Conservation (phyloP, 2,797 vertebrate genomes). For the Pyrocephalus nanus region DNA sequence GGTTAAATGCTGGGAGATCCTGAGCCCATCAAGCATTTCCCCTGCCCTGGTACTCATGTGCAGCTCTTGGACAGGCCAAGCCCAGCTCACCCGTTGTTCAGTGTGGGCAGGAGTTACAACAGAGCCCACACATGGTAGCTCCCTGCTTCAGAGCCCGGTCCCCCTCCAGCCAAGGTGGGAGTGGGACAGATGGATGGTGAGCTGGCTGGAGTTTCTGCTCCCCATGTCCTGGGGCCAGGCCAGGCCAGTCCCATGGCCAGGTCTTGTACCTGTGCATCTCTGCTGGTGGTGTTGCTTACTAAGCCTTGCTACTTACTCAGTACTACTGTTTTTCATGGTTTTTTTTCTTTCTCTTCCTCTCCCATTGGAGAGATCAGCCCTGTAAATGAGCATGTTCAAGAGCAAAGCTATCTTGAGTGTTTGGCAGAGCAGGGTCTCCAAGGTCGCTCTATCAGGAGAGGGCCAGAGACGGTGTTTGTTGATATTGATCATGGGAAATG, state of each 20-base stretch:
- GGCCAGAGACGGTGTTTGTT: background rate
- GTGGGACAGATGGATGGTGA: background rate
- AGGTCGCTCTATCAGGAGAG: background rate
- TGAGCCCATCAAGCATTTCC: background rate
- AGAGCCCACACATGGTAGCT: background rate
- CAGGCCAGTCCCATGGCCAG: background rate
- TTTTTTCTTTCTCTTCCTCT: background rate
- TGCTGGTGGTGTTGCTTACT: background rate
- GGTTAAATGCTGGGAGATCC: background rate
- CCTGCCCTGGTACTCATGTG: rapidly evolving
- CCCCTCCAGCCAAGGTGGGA: background rate
- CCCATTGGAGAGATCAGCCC: background rate
- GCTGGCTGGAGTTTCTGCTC: background rate
- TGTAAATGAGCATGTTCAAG: rapidly evolving
- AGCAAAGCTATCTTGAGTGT: background rate
- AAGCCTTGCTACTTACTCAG: background rate
- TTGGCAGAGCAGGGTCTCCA: background rate
- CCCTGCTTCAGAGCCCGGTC: background rate
- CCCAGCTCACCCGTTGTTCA: background rate
- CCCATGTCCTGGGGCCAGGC: background rate
- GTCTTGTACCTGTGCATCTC: background rate
- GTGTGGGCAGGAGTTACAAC: background rate
- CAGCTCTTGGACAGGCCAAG: background rate
- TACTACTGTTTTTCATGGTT: background rate
- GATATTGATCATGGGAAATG: background rate